Percentiles rank a stretch among this genome's conserved stretches.
Conservation (phyloP, 1,140 invertebrate genomes). For the Trichomalopsis sarcophagae region DNA sequence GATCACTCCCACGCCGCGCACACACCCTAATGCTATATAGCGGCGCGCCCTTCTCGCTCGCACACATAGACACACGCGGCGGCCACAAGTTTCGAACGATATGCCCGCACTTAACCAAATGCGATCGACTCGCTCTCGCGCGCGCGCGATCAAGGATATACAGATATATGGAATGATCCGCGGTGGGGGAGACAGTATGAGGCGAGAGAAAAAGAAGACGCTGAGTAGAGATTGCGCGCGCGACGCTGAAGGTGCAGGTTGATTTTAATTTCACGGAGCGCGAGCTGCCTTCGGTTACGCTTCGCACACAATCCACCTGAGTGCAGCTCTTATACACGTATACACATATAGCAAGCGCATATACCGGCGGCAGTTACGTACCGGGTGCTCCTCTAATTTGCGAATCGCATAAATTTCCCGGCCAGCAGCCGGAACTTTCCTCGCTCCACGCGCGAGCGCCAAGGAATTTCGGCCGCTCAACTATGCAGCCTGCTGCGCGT, state of each 20-base stretch:
- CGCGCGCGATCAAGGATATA: not conserved
- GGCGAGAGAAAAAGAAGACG: not conserved
- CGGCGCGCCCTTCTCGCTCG: not conserved
- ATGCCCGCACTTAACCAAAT: not conserved
- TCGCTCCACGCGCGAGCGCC: not conserved
- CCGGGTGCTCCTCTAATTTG: slow-evolving; percentile 54
- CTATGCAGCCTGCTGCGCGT: not conserved
- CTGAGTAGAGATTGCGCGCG: slow-evolving; percentile 66
- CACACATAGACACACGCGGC: not conserved
- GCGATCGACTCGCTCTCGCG: slow-evolving; percentile 1
- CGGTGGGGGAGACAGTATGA: slow-evolving; percentile 11
- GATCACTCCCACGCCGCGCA: slow-evolving; percentile 64
- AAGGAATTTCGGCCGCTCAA: not conserved
- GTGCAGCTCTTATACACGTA: not conserved
- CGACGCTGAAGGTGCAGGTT: slow-evolving; percentile 68
- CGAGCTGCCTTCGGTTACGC: slow-evolving; percentile 71
- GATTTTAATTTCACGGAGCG: slow-evolving; percentile 75
- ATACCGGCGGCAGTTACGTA: slow-evolving; percentile 31
- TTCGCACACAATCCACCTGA: slow-evolving; percentile 67
- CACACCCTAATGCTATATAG: not conserved
- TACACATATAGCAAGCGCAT: not conserved
- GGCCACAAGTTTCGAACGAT: not conserved
- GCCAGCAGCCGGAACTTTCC: slow-evolving; percentile 10
- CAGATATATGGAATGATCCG: not conserved
- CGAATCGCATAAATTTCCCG: slow-evolving; percentile 44